Base-by-base conservation (phyloP, 35 echinoderm and acorn worm genomes). In the Patiria miniata region DNA sequence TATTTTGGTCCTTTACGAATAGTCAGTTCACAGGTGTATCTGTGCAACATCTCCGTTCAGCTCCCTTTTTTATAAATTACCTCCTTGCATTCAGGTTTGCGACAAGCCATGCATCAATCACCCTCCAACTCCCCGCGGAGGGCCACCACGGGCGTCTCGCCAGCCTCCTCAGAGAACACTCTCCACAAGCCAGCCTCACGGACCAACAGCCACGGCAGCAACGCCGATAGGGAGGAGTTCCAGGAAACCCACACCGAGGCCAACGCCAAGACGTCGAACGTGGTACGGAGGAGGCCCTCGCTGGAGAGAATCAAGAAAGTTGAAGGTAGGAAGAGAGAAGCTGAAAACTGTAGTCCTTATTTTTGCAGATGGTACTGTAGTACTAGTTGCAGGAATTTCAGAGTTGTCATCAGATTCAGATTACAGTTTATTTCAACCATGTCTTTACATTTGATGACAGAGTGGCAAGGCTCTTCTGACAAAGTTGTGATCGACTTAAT, bases 261-360 rank as follows among this genome's bases (percentile, higher is more conserved):
- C 37, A 84, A 18, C 34, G 17, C 34, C 52, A 59, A 84, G 19
- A 87, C 38, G 39, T 81, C 91, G 37, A 84, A 65, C 26, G 90
- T 95, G 22, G 93, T 95, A 40, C 83, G 90, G 77, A 88, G 93
- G 79, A 95, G 93, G 52, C 93, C 89, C 17, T 95, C 89, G 39
- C 85, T 95, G 50, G 93, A 95, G 59, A 91, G 93, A 61, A 81
- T 89, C 8, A 87, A 87, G 37, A 95, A 92, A 81, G 90, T 40
- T 6, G 58, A 65, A 78, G 87, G 78, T 73, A 34, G 65, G 65
- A 32, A 22, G 65, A 73, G 14, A 34, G 26, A 23, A 12, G 4
- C 4, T 47, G 42, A 4, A 47, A 12, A n/a, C n/a, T n/a, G n/a
- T n/a, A n/a, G n/a, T n/a, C n/a, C n/a, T n/a, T n/a, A n/a, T n/a